Conservation (phyloP, 1,140 invertebrate species). For the Parasteatoda tepidariorum region DNA sequence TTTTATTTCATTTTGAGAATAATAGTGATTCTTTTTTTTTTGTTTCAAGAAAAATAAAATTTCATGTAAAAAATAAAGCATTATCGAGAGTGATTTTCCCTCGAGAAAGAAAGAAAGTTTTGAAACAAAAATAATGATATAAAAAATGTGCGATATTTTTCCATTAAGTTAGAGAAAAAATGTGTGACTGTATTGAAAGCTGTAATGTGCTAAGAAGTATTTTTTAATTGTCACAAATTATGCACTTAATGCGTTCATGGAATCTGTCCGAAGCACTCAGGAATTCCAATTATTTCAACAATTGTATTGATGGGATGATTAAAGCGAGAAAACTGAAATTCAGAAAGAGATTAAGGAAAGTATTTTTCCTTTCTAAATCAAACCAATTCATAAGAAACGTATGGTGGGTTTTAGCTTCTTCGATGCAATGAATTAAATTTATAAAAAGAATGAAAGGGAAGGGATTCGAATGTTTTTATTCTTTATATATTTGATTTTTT, state of each 20-base stretch:
- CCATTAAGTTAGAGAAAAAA: neutral
- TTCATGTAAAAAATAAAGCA: too few relatives aligned
- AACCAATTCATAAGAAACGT: too few relatives aligned
- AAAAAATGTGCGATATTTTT: neutral
- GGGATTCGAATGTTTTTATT: too few relatives aligned
- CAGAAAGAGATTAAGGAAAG: neutral
- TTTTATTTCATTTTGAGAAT: too few relatives aligned
- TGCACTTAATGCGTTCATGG: slow-evolving; percentile 6
- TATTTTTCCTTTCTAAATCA: too few relatives aligned
- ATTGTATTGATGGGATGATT: slow-evolving; percentile 23
- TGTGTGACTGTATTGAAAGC: neutral
- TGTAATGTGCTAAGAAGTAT: neutral
- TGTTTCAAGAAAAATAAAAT: too few relatives aligned
- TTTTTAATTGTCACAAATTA: slow-evolving; percentile 21
- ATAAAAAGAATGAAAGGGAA: too few relatives aligned
- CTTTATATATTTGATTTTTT: too few relatives aligned
- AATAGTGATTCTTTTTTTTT: too few relatives aligned
- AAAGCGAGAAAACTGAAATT: neutral
- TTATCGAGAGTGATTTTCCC: neutral
- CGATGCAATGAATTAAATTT: too few relatives aligned
- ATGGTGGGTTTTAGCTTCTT: too few relatives aligned
- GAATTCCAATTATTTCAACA: slow-evolving; percentile 37
- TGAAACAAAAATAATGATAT: neutral
- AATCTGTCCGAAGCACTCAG: neutral
- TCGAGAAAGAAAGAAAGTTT: neutral